phyloP scores from a whole-genome alignment of 2,888 invertebrate species.

The Zygothrica quintamaculata region DNA sequence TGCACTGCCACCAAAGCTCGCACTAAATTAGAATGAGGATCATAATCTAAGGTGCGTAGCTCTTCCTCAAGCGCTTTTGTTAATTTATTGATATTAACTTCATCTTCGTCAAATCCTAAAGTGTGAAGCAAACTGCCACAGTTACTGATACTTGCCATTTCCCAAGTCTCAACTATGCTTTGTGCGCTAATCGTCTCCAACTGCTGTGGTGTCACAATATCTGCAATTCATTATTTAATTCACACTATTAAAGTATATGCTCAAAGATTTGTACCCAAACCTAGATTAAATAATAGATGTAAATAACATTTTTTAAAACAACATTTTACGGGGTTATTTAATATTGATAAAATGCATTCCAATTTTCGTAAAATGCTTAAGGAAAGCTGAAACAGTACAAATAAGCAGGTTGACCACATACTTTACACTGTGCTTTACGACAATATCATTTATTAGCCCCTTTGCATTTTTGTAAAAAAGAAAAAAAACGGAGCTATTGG shows the following conservation, averaged over 20 bases:
- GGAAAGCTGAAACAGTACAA: no score
- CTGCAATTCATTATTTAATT: constrained; percentile 45
- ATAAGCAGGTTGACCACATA: no score
- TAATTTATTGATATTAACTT: constrained; percentile 87
- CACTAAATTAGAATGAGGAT: constrained; percentile 79
- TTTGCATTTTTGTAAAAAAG: no score
- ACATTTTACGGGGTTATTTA: no score
- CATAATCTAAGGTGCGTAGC: constrained; percentile 85
- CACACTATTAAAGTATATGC: not conserved
- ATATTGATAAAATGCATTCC: no score
- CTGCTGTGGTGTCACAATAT: constrained; percentile 76
- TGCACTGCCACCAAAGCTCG: constrained; percentile 88
- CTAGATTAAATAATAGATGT: constrained; percentile 52
- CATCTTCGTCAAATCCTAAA: constrained; percentile 87
- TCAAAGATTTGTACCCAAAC: constrained; percentile 51
- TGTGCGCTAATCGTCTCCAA: constrained; percentile 85
- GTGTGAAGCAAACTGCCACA: constrained; percentile 88
- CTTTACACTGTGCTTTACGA: no score
- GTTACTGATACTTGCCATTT: constrained; percentile 88
- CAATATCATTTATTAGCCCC: no score
- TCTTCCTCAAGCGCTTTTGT: constrained; percentile 90
- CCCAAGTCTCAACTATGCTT: constrained; percentile 89
- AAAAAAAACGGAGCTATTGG: no score
- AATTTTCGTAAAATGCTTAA: no score
- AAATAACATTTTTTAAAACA: constrained; percentile 27